Percentiles rank a stretch among this genome's conserved stretches.
These are phyloP conservation scores for Acanthosoma haemorrhoidale DNA, from an alignment of 2,888 invertebrate genomes.

Conservation along the genomic window DNA sequence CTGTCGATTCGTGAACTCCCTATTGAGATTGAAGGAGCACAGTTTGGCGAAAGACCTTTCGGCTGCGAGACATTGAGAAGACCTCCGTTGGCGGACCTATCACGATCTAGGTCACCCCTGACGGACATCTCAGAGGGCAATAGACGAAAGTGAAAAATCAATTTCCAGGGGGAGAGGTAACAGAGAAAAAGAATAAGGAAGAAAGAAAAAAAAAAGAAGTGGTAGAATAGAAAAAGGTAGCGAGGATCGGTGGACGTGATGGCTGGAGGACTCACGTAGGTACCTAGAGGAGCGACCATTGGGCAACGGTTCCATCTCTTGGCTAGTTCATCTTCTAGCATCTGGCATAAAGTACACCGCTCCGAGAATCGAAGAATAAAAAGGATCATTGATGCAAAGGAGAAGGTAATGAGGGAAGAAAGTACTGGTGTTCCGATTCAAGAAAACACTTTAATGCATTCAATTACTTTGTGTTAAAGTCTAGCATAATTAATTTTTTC, in stretches of 20 bases:
- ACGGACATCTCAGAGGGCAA: neutral
- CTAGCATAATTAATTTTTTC: too few relatives aligned
- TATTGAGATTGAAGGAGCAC: too few relatives aligned
- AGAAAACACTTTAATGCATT: too few relatives aligned
- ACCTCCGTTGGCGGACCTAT: neutral
- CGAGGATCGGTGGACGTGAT: neutral
- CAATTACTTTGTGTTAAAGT: too few relatives aligned
- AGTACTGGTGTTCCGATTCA: too few relatives aligned
- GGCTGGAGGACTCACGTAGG: neutral
- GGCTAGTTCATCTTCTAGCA: too few relatives aligned
- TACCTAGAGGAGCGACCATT: neutral
- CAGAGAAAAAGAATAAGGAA: neutral
- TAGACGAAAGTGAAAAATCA: constrained; percentile 7
- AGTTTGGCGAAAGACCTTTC: too few relatives aligned
- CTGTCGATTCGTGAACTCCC: too few relatives aligned
- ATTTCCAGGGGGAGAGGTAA: neutral
- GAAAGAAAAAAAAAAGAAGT: neutral
- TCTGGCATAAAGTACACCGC: too few relatives aligned
- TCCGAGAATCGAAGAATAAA: too few relatives aligned
- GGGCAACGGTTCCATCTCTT: neutral
- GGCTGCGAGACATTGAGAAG: neutral
- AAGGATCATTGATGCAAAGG: too few relatives aligned
- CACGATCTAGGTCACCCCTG: neutral
- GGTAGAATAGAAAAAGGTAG: neutral
- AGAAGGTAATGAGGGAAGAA: too few relatives aligned